These are phyloP conservation scores for Rhopilema esculentum DNA, from an alignment of 30 jellyfish, hydroid and myxozoan species.

Conservation along the genomic window DNA sequence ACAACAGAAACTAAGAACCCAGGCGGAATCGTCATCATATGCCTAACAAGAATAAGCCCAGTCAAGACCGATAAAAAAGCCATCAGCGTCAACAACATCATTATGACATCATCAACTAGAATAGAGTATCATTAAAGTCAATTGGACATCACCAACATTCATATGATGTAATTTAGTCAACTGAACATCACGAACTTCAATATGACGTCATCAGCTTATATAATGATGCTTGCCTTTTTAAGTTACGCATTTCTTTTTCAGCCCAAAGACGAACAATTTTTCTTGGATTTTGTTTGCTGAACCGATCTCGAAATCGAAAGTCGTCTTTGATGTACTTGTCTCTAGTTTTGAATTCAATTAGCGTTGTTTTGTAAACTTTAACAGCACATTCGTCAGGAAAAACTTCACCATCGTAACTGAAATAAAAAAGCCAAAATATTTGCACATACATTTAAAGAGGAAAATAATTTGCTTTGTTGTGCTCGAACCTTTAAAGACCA, in stretches of 20 bases:
- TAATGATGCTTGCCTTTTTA: slow-evolving; percentile 65
- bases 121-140: too few species aligned
- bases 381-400: slow-evolving; percentile 95
- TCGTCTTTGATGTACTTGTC: slow-evolving; percentile 97
- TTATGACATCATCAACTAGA: too few species aligned
- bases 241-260: slow-evolving; percentile 95
- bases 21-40: too few species aligned
- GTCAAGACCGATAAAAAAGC: too few species aligned
- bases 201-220: background rate
- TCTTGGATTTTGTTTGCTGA: slow-evolving; percentile 94
- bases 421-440: background rate
- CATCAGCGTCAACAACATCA: too few species aligned
- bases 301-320: slow-evolving; percentile 91
- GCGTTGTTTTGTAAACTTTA: slow-evolving; percentile 92
- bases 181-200: background rate
- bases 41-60: too few species aligned
- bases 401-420: slow-evolving; percentile 66
- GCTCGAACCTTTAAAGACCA: background rate
- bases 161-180: too few species aligned
- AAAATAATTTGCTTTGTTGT: background rate
- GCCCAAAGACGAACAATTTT: slow-evolving; percentile 94
- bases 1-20: too few species aligned
- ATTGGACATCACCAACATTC: too few species aligned
- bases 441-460: background rate
- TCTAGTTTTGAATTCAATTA: slow-evolving; percentile 94